Evolutionary conservation across 1,140 invertebrate species (phyloP).

Genomic region (Bombus confusus): DNA sequence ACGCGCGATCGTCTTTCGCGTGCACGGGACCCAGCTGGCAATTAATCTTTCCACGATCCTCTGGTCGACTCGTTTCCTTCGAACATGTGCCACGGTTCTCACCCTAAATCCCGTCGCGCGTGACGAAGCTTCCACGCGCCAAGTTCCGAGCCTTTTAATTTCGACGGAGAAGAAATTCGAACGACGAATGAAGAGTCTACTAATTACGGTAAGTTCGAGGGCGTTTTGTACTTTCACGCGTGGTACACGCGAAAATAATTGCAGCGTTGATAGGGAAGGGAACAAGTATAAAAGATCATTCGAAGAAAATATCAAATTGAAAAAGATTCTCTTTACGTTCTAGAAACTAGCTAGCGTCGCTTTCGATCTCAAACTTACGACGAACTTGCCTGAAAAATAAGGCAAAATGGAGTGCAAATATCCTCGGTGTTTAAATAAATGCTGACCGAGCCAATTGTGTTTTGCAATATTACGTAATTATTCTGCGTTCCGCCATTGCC

Average conservation of each 20-base stretch:
- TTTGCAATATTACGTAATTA: constrained; percentile 14
- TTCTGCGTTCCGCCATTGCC: background rate
- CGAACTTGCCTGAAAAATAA: background rate
- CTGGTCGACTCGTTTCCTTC: background rate
- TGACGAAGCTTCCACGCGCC: constrained; percentile 4
- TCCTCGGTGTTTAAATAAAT: background rate
- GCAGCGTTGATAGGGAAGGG: too few species aligned
- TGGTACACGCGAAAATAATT: too few species aligned
- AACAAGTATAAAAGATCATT: too few species aligned
- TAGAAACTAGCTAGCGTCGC: too few species aligned
- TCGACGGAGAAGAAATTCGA: background rate
- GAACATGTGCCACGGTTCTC: constrained; percentile 33
- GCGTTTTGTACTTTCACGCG: too few species aligned
- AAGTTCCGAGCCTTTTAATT: too few species aligned
- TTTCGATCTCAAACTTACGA: background rate
- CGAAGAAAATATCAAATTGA: too few species aligned
- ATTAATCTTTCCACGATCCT: constrained; percentile 43
- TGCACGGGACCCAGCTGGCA: constrained; percentile 14
- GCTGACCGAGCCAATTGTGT: background rate
- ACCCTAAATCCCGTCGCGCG: constrained; percentile 17
- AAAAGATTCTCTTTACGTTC: background rate
- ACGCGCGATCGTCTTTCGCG: constrained; percentile 13
- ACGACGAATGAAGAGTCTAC: background rate
- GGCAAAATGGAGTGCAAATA: background rate
- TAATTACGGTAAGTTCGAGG: background rate